Base-by-base conservation (phyloP, 2,113 vertebrate species). In the Syngnathus scovelli region DNA sequence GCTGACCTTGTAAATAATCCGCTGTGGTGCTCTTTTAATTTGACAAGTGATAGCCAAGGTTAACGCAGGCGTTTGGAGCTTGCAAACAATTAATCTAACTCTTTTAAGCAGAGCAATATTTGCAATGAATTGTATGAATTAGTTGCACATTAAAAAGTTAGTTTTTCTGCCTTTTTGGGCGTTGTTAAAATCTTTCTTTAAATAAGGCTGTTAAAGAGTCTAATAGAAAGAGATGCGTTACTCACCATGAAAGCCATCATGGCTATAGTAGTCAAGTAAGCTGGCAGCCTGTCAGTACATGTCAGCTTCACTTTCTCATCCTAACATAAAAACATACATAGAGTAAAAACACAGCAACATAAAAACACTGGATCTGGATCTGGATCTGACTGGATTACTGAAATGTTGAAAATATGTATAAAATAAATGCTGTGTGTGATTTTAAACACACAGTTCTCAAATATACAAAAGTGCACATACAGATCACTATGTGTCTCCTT, bases 231-330 rank as follows among this genome's bases (percentile, higher is more conserved):
- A 4, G 55, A 58, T 33, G 27, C 15, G 7, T 33, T 44, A 79
- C 94, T 92, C 88, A 98, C 97, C 95, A 99, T 93, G 72, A 99
- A 95, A 68, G 89, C 1, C 85, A 98, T 98, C 79, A 90, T 87
- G 67, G 93, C 88, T 52, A 95, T 61, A 44, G 92, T 93, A 7
- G 93, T 94, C 70, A 95, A 11, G 78, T 99, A 99, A 39, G 95
- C 95, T 11, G 95, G 95, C 70, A 95, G 85, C 51, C 97, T 92
- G 77, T 99, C 96, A 66, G 85, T 95, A 87, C 96, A 99, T 0
- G 97, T 98, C 84, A 99, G 89, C 83, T 98, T 98, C 78, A 95
- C 93, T 83, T 96, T 94, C 77, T 93, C 93, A 0, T 82, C 89
- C 96, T 98, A 64, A 27, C 39, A 62, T 7, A 64, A 36, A 58